Evolutionary conservation across 1,140 invertebrate species (phyloP).

Genomic region (Drosophila kikkawai): DNA sequence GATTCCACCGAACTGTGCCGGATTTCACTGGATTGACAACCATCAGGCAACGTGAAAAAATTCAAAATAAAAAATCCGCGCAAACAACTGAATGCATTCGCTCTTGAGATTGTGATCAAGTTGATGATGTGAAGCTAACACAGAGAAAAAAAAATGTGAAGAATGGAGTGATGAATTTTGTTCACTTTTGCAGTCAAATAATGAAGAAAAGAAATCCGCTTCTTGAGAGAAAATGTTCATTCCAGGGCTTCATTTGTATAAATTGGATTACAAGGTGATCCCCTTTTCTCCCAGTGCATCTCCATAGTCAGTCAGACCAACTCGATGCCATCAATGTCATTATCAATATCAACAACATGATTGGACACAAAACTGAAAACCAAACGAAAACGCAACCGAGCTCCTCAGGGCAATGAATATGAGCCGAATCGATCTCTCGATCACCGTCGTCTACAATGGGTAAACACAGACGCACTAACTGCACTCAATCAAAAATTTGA

Average conservation of each 20-base stretch:
- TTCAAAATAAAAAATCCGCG: slow-evolving; percentile 70
- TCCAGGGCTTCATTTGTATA: background rate
- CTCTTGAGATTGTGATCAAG: slow-evolving; percentile 69
- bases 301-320: slow-evolving; percentile 77
- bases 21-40: slow-evolving; percentile 74
- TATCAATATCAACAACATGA: slow-evolving; percentile 84
- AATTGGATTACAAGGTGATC: too few relatives aligned
- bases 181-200: background rate
- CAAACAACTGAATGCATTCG: slow-evolving; percentile 78
- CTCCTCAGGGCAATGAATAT: slow-evolving; percentile 38
- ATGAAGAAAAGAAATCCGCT: too few relatives aligned
- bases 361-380: slow-evolving; percentile 71
- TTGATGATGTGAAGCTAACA: slow-evolving; percentile 31
- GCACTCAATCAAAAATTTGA: slow-evolving; percentile 83
- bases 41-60: slow-evolving; percentile 37
- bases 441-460: slow-evolving; percentile 38
- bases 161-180: background rate
- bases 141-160: too few relatives aligned
- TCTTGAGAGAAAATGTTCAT: too few relatives aligned
- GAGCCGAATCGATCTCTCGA: slow-evolving; percentile 29
- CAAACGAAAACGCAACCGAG: slow-evolving; percentile 54
- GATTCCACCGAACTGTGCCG: slow-evolving; percentile 75
- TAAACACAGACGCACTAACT: slow-evolving; percentile 81
- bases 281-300: slow-evolving; percentile 15
- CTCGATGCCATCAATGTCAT: slow-evolving; percentile 83